A percentile compares a stretch with the other conserved stretches of the same genome.
phyloP scores from a whole-genome alignment of 2,888 invertebrate species.

The Strigamia crassipes region DNA sequence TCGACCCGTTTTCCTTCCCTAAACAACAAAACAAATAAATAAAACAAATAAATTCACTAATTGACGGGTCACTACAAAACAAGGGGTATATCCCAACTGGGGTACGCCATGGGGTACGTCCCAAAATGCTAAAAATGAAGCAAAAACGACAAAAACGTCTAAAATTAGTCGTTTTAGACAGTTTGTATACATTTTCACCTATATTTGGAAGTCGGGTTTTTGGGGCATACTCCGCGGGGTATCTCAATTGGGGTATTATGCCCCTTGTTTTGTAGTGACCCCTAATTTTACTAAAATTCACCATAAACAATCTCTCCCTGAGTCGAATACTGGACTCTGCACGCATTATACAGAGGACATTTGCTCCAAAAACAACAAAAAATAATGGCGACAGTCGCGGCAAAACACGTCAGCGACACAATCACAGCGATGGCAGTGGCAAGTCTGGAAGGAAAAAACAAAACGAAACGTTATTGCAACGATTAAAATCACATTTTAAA shows the following conservation, averaged over 20 bases:
- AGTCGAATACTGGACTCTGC: constrained; percentile 57
- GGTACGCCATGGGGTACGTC: too few relatives aligned
- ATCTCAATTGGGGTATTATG: too few relatives aligned
- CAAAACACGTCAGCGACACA: constrained; percentile 55
- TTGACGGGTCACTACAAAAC: too few relatives aligned
- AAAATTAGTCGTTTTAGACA: too few relatives aligned
- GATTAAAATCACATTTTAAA: background rate
- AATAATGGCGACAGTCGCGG: constrained; percentile 54
- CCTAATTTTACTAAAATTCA: constrained; percentile 50
- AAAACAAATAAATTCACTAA: too few relatives aligned
- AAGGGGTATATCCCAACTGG: too few relatives aligned
- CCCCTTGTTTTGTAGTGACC: too few relatives aligned
- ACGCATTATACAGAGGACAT: constrained; percentile 58
- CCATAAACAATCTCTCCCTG: constrained; percentile 57
- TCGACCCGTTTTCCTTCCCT: constrained; percentile 56
- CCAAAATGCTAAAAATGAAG: too few relatives aligned
- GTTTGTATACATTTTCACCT: too few relatives aligned
- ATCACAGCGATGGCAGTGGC: constrained; percentile 55
- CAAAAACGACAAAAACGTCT: too few relatives aligned
- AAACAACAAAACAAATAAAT: constrained; percentile 18
- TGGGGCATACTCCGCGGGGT: too few relatives aligned
- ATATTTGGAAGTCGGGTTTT: too few relatives aligned
- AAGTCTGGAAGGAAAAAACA: constrained; percentile 52
- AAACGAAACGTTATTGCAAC: background rate
- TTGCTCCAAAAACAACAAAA: constrained; percentile 59